Conservation (phyloP, 1,140 invertebrate genomes). For the Drosophila parvula region DNA sequence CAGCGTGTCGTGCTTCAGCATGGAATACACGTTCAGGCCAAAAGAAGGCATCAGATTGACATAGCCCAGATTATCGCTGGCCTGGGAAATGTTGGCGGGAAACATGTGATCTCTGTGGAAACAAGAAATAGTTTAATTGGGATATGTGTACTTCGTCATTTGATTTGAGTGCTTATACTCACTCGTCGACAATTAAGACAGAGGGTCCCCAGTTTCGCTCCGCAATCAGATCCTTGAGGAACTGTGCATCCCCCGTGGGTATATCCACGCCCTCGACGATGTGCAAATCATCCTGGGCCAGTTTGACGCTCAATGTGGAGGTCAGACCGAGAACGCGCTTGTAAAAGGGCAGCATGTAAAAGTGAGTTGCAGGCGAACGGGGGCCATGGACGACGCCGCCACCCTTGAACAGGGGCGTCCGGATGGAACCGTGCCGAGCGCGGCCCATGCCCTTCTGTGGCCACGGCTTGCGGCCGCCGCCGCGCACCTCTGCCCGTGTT, state of each 20-base stretch:
- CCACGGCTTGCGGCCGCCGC: constrained; percentile 96
- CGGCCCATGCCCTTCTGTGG: constrained; percentile 96
- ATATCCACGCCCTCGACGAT: constrained; percentile 95
- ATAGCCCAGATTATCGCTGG: constrained; percentile 90
- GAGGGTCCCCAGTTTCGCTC: constrained; percentile 97
- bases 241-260: constrained; percentile 92
- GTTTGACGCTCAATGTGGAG: constrained; percentile 93
- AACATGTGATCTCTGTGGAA: constrained; percentile 90
- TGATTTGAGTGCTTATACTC: constrained; percentile 81
- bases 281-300: constrained; percentile 97
- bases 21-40: constrained; percentile 93
- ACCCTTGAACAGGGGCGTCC: constrained; percentile 92
- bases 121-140: constrained; percentile 19
- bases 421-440: constrained; percentile 95
- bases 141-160: neutral
- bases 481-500: constrained; percentile 92
- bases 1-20: constrained; percentile 98
- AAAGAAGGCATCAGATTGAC: constrained; percentile 98
- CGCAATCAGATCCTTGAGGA: constrained; percentile 91
- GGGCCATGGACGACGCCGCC: constrained; percentile 96
- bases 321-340: constrained; percentile 91
- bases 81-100: constrained; percentile 93
- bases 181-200: constrained; percentile 97
- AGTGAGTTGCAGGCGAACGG: constrained; percentile 93
- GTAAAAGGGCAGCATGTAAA: constrained; percentile 95